These are phyloP conservation scores for Callocephalon fimbriatum DNA, from an alignment of 2,113 vertebrate species.

Conservation along the genomic window DNA sequence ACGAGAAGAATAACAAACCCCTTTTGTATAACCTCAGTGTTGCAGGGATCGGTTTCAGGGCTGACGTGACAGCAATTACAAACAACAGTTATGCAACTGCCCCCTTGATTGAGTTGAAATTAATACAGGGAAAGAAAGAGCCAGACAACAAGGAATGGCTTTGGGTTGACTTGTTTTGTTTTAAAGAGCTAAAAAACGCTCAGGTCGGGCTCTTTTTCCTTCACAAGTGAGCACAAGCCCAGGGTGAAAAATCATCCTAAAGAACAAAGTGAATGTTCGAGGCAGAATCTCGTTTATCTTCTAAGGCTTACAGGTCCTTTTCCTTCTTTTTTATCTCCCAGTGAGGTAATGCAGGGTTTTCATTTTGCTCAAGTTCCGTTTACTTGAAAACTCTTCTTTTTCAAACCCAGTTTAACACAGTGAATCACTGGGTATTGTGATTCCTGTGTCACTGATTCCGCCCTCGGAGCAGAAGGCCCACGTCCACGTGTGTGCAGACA, in stretches of 20 bases:
- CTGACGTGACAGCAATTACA: constrained; percentile 60
- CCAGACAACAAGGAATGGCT: constrained; percentile 4
- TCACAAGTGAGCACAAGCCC: background rate
- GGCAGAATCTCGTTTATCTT: background rate
- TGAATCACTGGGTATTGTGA: rapidly evolving
- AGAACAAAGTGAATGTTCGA: background rate
- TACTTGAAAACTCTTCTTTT: background rate
- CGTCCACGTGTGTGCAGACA: background rate
- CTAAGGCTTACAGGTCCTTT: background rate
- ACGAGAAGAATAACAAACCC: background rate
- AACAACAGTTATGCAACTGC: constrained; percentile 62
- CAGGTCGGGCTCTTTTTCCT: background rate
- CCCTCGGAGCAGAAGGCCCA: background rate
- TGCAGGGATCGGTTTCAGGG: constrained; percentile 1
- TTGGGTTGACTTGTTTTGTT: background rate
- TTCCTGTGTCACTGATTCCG: background rate
- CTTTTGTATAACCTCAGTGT: constrained; percentile 44
- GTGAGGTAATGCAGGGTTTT: background rate
- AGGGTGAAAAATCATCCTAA: background rate
- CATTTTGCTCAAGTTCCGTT: background rate
- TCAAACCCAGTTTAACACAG: rapidly evolving
- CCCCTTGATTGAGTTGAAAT: constrained; percentile 54
- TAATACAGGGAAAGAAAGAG: constrained; percentile 29
- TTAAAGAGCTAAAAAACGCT: background rate
- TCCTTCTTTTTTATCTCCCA: background rate